Evolutionary conservation across 2,888 invertebrate genomes (phyloP), one percentile per base, ranked within the genome.

Genomic region (Drosophila ezoana): DNA sequence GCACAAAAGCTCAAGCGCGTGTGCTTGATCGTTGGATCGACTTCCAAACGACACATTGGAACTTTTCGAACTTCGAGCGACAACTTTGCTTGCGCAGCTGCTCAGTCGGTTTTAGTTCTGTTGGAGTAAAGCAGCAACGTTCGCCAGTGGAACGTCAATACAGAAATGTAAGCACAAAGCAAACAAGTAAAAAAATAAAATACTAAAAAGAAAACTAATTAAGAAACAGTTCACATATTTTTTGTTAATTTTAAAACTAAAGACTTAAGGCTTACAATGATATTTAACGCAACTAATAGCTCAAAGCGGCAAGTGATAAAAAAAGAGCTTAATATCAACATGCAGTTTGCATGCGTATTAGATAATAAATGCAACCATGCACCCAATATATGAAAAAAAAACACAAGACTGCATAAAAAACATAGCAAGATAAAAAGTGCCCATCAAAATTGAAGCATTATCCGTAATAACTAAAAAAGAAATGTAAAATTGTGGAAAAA

Each of bases 21-120:
- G 59, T 20, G 64, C 65, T 71, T 64, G 72, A 65, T 79, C 78
- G 53, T 61, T 64, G 52, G 63, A 70, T 77, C 74, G 37, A 43
- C 44, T 65, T 61, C 60, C 65, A 62, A 65, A 38, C 77, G 58
- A 47, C 41, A 41, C 47, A 76, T 69, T 63, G 58, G 63, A 78
- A 74, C 79, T 76, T 81, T 82, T 84, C 84, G 82, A 81, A 84
- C 81, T 84, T 71, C 76, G 82, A 76, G 79, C 76, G 59, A 60
- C 60, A 72, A 76, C 41, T 69, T 78, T 60, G 63, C 65, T 57
- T 18, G 49, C 72, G 57, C 64, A 62, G 58, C 60, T 66, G 80
- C 87, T 81, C 82, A 84, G 79, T 84, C 87, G 87, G 83, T 87
- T 84, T 84, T 74, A 69, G 79, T 84, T 87, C 82, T 79, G 82